phyloP scores from a whole-genome alignment of 2,113 vertebrate genomes.

The Microtus montanus region DNA sequence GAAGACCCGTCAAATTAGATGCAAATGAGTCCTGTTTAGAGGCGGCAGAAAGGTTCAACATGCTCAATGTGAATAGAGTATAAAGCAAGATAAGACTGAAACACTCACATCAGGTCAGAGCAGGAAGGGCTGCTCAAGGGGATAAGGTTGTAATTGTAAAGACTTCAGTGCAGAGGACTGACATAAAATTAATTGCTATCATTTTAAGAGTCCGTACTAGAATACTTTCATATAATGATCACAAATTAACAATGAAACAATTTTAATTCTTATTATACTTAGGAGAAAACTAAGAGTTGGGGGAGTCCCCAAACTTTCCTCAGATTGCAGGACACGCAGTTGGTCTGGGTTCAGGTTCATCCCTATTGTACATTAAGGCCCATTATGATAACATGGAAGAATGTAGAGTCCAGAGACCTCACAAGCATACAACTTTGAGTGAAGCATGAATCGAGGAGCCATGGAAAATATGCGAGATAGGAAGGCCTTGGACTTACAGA shows the following conservation, averaged over 20 bases:
- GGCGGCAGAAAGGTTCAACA: neutral
- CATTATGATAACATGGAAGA: neutral
- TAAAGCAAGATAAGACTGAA: neutral
- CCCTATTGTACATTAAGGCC: neutral
- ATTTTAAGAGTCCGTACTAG: neutral
- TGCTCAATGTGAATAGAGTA: neutral
- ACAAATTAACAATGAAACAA: neutral
- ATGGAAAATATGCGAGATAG: neutral
- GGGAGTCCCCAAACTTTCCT: neutral
- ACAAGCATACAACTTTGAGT: neutral
- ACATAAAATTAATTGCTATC: conserved; percentile 40
- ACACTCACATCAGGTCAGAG: neutral
- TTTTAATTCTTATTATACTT: conserved; percentile 8
- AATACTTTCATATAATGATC: neutral
- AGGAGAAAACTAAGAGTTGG: neutral
- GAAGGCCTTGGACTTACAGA: neutral
- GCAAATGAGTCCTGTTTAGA: neutral
- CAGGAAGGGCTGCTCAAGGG: no score
- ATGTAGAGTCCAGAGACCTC: neutral
- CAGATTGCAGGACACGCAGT: neutral
- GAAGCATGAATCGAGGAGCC: neutral
- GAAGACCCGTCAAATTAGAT: neutral
- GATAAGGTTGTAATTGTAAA: neutral
- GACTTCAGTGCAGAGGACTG: neutral
- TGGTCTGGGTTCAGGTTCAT: neutral